These are phyloP conservation scores for Ammodytes marinus DNA, from an alignment of 2,113 vertebrate species.

Conservation along the genomic window DNA sequence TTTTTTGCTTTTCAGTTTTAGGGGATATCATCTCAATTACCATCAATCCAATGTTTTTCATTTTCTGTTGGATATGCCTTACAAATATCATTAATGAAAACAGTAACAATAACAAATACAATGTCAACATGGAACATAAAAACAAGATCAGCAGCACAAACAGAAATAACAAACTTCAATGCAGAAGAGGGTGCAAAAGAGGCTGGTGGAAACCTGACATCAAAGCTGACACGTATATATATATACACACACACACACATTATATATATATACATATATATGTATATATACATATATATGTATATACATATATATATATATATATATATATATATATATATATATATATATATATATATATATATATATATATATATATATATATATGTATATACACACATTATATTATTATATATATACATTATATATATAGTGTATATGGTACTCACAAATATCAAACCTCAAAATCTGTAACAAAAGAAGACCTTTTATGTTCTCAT, in stretches of 20 bases:
- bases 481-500: not conserved
- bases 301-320: no score
- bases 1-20: constrained; percentile 68
- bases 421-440: not conserved
- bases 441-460: not conserved
- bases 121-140: constrained; percentile 30
- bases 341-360: no score
- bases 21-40: constrained; percentile 65
- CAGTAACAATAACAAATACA: constrained; percentile 45
- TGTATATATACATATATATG: no score
- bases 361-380: no score
- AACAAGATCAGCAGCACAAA: constrained; percentile 39
- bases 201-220: constrained; percentile 15
- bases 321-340: no score
- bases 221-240: not conserved
- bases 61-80: constrained; percentile 61
- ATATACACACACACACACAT: no score
- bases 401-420: no score
- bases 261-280: no score
- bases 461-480: not conserved
- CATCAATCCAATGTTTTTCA: constrained; percentile 66
- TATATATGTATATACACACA: no score
- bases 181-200: not conserved
- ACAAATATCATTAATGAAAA: constrained; percentile 61
- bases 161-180: constrained; percentile 13